Conservation (phyloP, 2,113 vertebrate genomes). For the Microtus pennsylvanicus region DNA sequence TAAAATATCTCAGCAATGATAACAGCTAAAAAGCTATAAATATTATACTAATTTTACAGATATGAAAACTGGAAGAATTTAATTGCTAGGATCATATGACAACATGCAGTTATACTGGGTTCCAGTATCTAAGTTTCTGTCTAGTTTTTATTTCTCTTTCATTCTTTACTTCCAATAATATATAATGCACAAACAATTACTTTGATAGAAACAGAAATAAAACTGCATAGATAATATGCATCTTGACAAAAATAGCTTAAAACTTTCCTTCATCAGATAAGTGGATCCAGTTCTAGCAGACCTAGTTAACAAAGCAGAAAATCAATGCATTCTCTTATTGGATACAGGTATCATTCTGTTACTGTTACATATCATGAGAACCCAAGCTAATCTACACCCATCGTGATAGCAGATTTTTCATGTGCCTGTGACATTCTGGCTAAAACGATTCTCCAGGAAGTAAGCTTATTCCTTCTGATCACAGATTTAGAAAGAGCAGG, state of each 20-base stretch:
- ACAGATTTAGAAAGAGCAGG: background rate
- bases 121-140: background rate
- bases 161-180: background rate
- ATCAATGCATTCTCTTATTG: background rate
- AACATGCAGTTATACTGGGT: background rate
- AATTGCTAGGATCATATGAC: background rate
- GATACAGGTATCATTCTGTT: background rate
- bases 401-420: background rate
- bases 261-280: background rate
- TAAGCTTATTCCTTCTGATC: background rate
- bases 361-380: background rate
- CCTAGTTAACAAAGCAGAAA: background rate
- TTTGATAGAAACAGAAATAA: conserved; percentile 29
- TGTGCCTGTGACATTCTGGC: background rate
- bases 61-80: background rate
- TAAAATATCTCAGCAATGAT: background rate
- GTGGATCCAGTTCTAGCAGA: background rate
- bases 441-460: background rate
- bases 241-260: conserved; percentile 21
- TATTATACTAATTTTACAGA: conserved; percentile 4
- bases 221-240: background rate
- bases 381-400: background rate
- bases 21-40: background rate
- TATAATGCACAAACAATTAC: background rate
- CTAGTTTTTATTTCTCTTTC: background rate